Evolutionary conservation across 2,797 vertebrate genomes (phyloP).

Genomic region (Alcedo atthis): DNA sequence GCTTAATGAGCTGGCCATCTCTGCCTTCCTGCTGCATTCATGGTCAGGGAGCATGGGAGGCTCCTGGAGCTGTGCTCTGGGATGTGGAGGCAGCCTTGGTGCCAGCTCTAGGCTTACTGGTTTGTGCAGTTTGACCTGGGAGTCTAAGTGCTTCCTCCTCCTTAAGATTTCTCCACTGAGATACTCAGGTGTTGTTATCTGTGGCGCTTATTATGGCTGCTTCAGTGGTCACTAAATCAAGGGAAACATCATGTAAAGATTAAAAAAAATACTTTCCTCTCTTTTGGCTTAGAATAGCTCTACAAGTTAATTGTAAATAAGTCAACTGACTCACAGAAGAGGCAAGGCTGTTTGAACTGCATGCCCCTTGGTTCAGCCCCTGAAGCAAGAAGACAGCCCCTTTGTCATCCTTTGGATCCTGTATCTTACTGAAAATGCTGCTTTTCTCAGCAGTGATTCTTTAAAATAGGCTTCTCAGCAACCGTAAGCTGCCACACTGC

Average conservation of each 20-base stretch:
- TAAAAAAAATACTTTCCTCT: neutral
- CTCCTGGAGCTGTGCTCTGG: neutral
- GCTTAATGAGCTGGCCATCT: neutral
- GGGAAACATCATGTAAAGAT: neutral
- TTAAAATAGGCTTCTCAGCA: neutral
- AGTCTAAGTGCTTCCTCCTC: neutral
- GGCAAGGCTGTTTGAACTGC: neutral
- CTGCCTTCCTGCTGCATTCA: neutral
- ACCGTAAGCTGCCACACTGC: neutral
- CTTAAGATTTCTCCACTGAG: neutral
- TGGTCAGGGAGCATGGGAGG: neutral
- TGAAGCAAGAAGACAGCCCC: neutral
- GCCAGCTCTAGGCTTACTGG: neutral
- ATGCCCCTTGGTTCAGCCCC: neutral
- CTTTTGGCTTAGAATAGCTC: slow-evolving; percentile 15
- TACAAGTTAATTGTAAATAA: neutral
- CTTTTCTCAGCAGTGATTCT: neutral
- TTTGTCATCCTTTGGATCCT: neutral
- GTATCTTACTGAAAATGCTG: neutral
- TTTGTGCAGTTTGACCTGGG: neutral
- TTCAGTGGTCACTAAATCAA: neutral
- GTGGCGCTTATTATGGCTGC: neutral
- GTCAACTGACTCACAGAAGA: neutral
- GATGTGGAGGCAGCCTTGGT: neutral
- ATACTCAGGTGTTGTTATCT: neutral